Percentiles rank a stretch among this genome's conserved stretches.
Conservation (phyloP, 2,113 vertebrate genomes). For the Albula glossodonta region DNA sequence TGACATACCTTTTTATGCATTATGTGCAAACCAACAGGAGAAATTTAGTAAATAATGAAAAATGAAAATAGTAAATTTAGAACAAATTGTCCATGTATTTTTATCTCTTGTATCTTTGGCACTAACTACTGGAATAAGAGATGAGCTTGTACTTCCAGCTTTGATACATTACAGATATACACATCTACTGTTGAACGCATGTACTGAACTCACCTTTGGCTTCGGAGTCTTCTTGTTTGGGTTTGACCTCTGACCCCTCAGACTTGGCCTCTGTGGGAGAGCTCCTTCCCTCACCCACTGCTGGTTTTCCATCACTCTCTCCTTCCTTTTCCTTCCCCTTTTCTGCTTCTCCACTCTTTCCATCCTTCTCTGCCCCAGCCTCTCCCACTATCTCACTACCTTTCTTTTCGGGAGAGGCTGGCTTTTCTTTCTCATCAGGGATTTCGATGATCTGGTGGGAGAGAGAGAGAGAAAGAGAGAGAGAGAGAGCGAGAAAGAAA, state of each 20-base stretch:
- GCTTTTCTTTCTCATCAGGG: slow-evolving; percentile 71
- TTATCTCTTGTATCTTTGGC: too few relatives aligned
- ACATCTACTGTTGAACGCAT: not conserved
- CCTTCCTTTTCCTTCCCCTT: slow-evolving; percentile 76
- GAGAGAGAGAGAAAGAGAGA: not conserved
- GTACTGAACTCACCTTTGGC: slow-evolving; percentile 67
- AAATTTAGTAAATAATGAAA: too few relatives aligned
- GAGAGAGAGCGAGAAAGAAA: not conserved
- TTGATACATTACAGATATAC: not conserved
- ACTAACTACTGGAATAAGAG: too few relatives aligned
- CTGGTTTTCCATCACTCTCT: slow-evolving; percentile 64
- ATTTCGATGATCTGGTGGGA: slow-evolving; percentile 71
- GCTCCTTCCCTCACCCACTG: slow-evolving; percentile 52
- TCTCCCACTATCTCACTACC: slow-evolving; percentile 48
- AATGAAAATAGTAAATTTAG: too few relatives aligned
- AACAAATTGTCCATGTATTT: too few relatives aligned
- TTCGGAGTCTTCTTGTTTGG: slow-evolving; percentile 77
- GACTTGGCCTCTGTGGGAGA: slow-evolving; percentile 52
- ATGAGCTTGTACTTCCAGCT: not conserved
- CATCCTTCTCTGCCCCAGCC: slow-evolving; percentile 64
- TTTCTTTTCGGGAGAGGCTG: slow-evolving; percentile 74
- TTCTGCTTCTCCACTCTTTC: slow-evolving; percentile 66
- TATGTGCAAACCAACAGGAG: too few relatives aligned
- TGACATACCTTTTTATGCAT: too few relatives aligned
- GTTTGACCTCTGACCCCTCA: slow-evolving; percentile 68